Evolutionary conservation across 2,113 vertebrate species (phyloP), one percentile per base, ranked within the genome.

Genomic region (Mohoua ochrocephala): DNA sequence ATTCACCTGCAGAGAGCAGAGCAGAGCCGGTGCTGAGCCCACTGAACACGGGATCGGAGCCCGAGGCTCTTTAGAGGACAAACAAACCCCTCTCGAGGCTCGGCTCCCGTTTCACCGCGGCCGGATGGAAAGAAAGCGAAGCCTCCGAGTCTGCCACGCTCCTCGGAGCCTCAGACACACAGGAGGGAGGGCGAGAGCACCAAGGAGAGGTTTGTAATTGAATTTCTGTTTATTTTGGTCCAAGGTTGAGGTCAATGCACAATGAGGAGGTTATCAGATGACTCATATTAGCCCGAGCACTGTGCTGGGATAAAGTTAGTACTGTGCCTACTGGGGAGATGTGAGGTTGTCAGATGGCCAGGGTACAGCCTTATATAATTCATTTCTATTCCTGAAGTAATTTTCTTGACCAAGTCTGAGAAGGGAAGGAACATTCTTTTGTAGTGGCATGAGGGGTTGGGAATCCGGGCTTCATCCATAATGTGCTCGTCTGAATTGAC

Each of bases 211-310:
- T 64, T 84, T 86, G 77, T 80, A 84, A 96, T 96, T 94, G 79
- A 92, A 96, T 97, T 92, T 97, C 83, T 92, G 77, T 91, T 97
- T 97, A 97, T 97, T 97, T 97, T 95, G 84, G 95, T 93, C 95
- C 95, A 95, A 96, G 95, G 97, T 93, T 96, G 95, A 97, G 96
- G 97, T 96, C 93, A 93, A 15, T 57, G 91, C 76, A 95, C 81
- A 80, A 77, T 68, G 87, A 92, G 75, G 81, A 93, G 93, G 93
- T 96, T 96, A 95, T 96, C 89, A 91, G 88, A 95, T 94, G 93
- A 97, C 93, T 97, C 95, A 96, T 50, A 89, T 87, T 82, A 95
- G 91, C 93, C 95, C 0, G 1, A 90, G 81, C 13, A 1, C 59
- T 91, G 47, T 10, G 63, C 81, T 91, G 91, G 77, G 93, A 96